Base-by-base conservation (phyloP, 2,888 invertebrate genomes). In the Altica lythri region DNA sequence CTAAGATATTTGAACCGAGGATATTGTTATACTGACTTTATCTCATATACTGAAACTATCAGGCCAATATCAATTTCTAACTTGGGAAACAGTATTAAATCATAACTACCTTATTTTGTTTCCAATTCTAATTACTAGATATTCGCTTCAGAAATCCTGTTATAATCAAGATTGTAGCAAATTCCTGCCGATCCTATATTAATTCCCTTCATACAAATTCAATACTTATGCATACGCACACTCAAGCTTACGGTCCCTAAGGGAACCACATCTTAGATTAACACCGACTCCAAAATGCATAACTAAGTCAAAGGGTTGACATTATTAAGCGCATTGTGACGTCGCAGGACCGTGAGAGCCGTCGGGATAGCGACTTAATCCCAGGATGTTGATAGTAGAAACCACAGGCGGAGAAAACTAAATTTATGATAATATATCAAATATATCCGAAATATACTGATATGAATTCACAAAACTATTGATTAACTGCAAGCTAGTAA, bases 271-370 rank as follows among this genome's bases (percentile, higher is more conserved):
- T 68, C 69, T 70, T 66, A 66, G 66, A 69, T 69, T 67, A 63
- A 61, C 55, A 53, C 40, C 60, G 60, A 67, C 66, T 66, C 63
- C 64, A 68, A 68, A 68, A 69, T 69, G 62, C 69, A 69, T 68
- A 67, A 66, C 65, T 66, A 58, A 66, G 64, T 57, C 60, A 51
- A 52, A 59, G 58, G 62, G 61, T 46, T 22, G 66, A 65, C 59
- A 62, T 66, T 66, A 68, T 70, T 67, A 68, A 62, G 58, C 59
- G 62, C 64, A 61, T 62, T 60, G 64, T 64, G 64, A 64, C 57
- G 51, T 55, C 51, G 34, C 30, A 10, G 54, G 55, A 49, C 12
- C 32, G 49, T 44, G 46, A 35, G 30, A 34, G 30, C 9, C 12
- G 10, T 19, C 18, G 34, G 57, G 55, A 61, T 59, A 58, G 62